Evolutionary conservation across 2,888 invertebrate genomes (phyloP).

Genomic region (Drosophila leonis): DNA sequence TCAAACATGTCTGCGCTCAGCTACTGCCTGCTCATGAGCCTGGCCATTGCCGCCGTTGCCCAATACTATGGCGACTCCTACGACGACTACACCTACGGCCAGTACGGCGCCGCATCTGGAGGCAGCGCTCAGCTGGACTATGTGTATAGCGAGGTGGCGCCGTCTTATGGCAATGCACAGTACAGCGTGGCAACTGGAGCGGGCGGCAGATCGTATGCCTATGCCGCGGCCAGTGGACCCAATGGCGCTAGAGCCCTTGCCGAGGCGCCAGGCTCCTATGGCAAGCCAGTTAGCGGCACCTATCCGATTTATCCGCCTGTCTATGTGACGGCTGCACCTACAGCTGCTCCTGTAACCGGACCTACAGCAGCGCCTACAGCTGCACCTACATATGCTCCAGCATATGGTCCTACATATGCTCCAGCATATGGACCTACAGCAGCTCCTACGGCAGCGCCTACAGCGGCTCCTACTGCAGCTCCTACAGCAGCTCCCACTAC

Average conservation of each 20-base stretch:
- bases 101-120: neutral
- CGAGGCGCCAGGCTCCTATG: constrained; percentile 43
- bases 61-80: constrained; percentile 41
- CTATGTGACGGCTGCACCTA: constrained; percentile 1
- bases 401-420: neutral
- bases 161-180: constrained; percentile 5
- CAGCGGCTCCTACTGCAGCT: neutral
- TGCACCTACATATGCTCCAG: neutral
- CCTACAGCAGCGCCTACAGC: neutral
- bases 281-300: neutral
- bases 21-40: constrained; percentile 28
- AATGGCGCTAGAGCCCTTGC: constrained; percentile 54
- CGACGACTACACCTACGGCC: constrained; percentile 19
- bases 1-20: constrained; percentile 34
- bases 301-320: neutral
- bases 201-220: constrained; percentile 31
- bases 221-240: constrained; percentile 30
- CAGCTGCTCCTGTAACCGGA: neutral
- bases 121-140: constrained; percentile 11
- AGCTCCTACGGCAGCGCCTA: constrained; percentile 6
- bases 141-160: neutral
- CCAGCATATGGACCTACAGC: neutral
- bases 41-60: constrained; percentile 24
- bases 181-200: neutral
- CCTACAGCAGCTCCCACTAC: neutral